Conservation (phyloP, 2,888 invertebrate genomes). For the Heterodera filipjevi region DNA sequence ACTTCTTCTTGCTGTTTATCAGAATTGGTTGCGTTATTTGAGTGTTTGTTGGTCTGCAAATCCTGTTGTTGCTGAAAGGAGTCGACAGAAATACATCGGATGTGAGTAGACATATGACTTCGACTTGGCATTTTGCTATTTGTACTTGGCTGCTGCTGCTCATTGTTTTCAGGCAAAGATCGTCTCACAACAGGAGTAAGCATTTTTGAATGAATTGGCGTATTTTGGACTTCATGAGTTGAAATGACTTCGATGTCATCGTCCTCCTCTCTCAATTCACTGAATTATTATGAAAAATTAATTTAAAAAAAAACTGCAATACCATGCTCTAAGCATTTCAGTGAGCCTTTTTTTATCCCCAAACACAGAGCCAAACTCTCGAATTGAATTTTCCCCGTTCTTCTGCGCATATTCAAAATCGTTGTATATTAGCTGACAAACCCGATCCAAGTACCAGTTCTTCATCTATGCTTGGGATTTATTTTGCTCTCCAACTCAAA, state of each 20-base stretch:
- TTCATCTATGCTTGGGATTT: background rate
- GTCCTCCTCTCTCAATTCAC: conserved; percentile 1
- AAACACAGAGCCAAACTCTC: conserved; percentile 6
- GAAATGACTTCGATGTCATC: conserved; percentile 1
- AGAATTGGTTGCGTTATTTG: background rate
- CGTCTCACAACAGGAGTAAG: background rate
- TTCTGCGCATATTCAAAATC: conserved; percentile 24
- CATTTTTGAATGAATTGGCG: background rate
- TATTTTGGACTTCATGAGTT: background rate
- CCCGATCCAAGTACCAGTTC: conserved; percentile 25
- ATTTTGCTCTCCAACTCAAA: background rate
- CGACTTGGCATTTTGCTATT: background rate
- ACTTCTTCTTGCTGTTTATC: background rate
- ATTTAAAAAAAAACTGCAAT: background rate
- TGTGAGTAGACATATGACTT: background rate
- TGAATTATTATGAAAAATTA: background rate
- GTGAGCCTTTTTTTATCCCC: conserved; percentile 4
- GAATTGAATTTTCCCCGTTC: conserved; percentile 8
- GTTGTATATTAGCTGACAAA: conserved; percentile 21
- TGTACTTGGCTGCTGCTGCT: background rate
- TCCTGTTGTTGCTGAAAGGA: background rate
- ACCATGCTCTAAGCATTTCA: conserved; percentile 18
- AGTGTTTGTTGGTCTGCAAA: background rate
- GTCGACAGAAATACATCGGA: background rate
- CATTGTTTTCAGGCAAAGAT: background rate